Percentiles rank a stretch among this genome's conserved stretches.
phyloP scores from a whole-genome alignment of 2,888 invertebrate species.

The Agrotis exclamationis region DNA sequence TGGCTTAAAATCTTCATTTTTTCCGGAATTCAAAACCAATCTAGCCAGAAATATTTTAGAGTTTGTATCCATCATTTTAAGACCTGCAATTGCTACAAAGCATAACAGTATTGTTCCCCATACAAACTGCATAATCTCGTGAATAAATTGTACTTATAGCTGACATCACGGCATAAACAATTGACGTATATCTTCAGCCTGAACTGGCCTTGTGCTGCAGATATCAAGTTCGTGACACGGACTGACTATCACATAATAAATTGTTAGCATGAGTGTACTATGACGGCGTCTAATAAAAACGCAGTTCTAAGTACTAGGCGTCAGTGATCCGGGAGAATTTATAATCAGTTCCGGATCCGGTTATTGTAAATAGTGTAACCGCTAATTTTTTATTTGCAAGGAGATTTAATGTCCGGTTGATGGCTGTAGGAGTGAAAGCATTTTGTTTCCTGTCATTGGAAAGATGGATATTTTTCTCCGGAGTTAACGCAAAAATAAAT shows the following conservation, averaged over 20 bases:
- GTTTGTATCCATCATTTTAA: neutral
- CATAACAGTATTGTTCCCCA: neutral
- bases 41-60: too few species aligned
- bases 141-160: slow-evolving; percentile 45
- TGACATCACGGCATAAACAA: slow-evolving; percentile 45
- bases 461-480: too few species aligned
- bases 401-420: neutral
- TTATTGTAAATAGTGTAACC: slow-evolving; percentile 16
- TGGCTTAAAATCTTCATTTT: too few species aligned
- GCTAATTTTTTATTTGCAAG: neutral
- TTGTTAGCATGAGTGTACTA: slow-evolving; percentile 20
- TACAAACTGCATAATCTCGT: slow-evolving; percentile 25
- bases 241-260: slow-evolving; percentile 38
- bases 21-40: too few species aligned
- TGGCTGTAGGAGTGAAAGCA: too few species aligned
- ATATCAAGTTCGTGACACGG: slow-evolving; percentile 59
- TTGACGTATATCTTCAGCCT: slow-evolving; percentile 40
- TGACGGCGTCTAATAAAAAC: slow-evolving; percentile 46
- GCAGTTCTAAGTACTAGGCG: slow-evolving; percentile 32
- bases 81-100: neutral
- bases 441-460: too few species aligned
- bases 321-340: slow-evolving; percentile 34
- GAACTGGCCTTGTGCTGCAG: slow-evolving; percentile 51
- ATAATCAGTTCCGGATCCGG: slow-evolving; percentile 42
- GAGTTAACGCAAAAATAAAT: too few species aligned